Conservation (phyloP, 30 jellyfish, hydroid and myxozoan species). For the Mastigias papua region DNA sequence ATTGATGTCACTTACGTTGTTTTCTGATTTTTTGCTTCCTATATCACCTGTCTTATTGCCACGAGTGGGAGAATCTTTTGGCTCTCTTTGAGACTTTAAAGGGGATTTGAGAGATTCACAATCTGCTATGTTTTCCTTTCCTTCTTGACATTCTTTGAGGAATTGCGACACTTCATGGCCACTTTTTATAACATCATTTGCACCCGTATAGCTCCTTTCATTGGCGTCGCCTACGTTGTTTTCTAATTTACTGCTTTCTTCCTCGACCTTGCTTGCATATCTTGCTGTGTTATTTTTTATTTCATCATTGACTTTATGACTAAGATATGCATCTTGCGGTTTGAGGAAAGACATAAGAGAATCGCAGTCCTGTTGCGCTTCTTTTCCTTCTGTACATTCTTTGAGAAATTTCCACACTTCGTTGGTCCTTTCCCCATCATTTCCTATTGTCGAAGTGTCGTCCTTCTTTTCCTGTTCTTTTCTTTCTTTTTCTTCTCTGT, state of each 20-base stretch:
- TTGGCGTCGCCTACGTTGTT: too few species aligned
- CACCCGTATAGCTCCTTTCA: too few species aligned
- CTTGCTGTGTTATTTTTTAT: too few species aligned
- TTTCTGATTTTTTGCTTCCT: too few species aligned
- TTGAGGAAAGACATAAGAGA: background rate
- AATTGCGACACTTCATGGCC: background rate
- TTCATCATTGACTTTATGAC: background rate
- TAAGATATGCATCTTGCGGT: background rate
- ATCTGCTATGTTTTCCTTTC: background rate
- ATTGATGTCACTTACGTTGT: too few species aligned
- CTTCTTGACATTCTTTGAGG: slow-evolving; percentile 1
- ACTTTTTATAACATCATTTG: background rate
- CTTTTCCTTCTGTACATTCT: slow-evolving; percentile 3
- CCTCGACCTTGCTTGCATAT: too few species aligned
- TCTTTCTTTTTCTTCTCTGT: too few species aligned
- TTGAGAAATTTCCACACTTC: background rate
- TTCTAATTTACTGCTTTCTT: too few species aligned
- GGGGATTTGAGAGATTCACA: background rate
- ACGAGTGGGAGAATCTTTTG: background rate
- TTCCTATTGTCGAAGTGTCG: too few species aligned
- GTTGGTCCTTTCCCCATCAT: background rate
- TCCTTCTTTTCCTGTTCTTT: too few species aligned
- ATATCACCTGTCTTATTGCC: background rate
- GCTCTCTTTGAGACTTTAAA: background rate
- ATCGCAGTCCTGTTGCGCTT: background rate